Evolutionary conservation across 2,888 invertebrate genomes (phyloP), one percentile per base, ranked within the genome.

Genomic region (Clepsis dumicolana): DNA sequence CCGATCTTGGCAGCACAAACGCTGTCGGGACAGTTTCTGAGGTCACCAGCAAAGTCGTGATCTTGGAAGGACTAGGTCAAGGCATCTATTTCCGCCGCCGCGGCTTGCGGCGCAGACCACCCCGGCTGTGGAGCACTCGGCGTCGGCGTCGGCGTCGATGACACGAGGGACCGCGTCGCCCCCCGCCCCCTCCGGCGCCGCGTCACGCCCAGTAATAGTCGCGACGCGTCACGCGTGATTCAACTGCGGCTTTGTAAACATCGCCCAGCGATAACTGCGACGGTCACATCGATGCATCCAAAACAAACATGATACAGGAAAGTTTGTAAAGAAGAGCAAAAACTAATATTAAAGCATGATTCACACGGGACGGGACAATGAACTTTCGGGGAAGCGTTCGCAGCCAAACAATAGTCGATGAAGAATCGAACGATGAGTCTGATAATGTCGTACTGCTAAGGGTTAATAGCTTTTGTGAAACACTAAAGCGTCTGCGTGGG

Each of bases 51-150:
- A 38, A 52, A 44, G 61, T 56, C 61, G 48, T 54, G 35, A 66
- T 66, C 53, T 48, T 29, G 18, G 21, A 44, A 53, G 53, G 32
- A 44, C 61, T 66, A 62, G 61, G 66, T 66, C 61, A 66, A 54
- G 66, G 61, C 48, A 32, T 21, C 24, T 18, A 25, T 53, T 53
- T 44, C 41, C 32, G 53, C 53, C 16, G 21, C 29, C 4, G 38
- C 14, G n/a, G n/a, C 38, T n/a, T 38, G 4, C n/a, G 38, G 12
- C 38, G 38, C 38, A 38, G n/a, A n/a, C 4, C n/a, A 14, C 38
- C 3, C n/a, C 5, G n/a, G 38, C n/a, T 29, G 29, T 29, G 29
- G 29, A 29, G 29, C 5, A n/a, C n/a, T n/a, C n/a, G n/a, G n/a
- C n/a, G 38, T 1, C 4, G 14, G 4, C 4, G 3, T n/a, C 27